Percentiles rank a stretch among this genome's conserved stretches.
phyloP scores from a whole-genome alignment of 1,140 invertebrate species.

The Drosophila truncata region DNA sequence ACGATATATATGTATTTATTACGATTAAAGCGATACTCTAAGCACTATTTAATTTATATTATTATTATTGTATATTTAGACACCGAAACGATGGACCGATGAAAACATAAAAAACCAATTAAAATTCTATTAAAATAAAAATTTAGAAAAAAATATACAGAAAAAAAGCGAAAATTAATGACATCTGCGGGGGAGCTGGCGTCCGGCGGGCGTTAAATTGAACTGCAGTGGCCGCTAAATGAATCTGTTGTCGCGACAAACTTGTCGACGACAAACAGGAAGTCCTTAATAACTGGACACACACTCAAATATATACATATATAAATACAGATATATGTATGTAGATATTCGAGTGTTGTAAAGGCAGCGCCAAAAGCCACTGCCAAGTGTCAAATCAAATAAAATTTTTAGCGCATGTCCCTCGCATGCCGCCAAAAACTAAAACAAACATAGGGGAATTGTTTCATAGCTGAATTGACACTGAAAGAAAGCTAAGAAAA shows the following conservation, averaged over 20 bases:
- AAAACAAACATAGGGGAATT: neutral
- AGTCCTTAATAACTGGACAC: conserved; percentile 76
- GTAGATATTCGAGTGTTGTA: conserved; percentile 4
- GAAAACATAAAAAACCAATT: conserved; percentile 54
- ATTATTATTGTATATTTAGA: conserved; percentile 59
- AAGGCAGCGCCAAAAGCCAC: conserved; percentile 56
- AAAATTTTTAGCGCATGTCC: conserved; percentile 72
- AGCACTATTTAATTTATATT: conserved; percentile 82
- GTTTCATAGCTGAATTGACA: neutral
- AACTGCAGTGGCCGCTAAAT: conserved; percentile 77
- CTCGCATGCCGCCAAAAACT: conserved; percentile 60
- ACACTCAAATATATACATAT: neutral
- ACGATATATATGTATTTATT: conserved; percentile 26
- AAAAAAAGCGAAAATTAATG: conserved; percentile 23
- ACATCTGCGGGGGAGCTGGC: conserved; percentile 23
- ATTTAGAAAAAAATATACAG: conserved; percentile 6
- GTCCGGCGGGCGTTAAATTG: conserved; percentile 65
- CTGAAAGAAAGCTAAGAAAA: neutral
- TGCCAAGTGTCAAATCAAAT: conserved; percentile 79
- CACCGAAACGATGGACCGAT: conserved; percentile 37
- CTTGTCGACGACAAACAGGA: conserved; percentile 72
- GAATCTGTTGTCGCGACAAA: conserved; percentile 84
- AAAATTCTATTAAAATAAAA: conserved; percentile 75
- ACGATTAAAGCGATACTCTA: conserved; percentile 57
- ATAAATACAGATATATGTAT: neutral